Base-by-base conservation (phyloP, 2,888 invertebrate species). In the Drosophila cracens region DNA sequence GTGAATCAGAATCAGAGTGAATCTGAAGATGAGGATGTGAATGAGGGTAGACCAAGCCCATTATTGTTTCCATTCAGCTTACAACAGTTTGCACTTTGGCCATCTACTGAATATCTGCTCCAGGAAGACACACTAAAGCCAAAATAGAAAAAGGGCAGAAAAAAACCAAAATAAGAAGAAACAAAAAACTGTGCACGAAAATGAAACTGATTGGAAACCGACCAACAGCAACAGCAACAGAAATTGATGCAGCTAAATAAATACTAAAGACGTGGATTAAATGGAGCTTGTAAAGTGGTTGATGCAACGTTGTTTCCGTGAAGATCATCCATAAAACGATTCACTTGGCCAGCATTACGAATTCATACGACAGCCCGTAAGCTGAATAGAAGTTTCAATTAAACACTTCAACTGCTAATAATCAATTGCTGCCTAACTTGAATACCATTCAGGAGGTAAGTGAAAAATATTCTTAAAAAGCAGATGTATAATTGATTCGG, bases 21-120 rank as follows among this genome's bases (percentile, higher is more conserved):
- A 38, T 43, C 46, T 31, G 69, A 18, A 1, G 16, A 48, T 60
- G 67, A 34, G 34, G 11, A 63, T 33, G 34, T 27, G 52, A 8
- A 36, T 52, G 38, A 38, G 52, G 31, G 36, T n/a, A 66, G 67
- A 77, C 67, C 81, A 75, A 82, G 79, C 89, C 90, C 91, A 91
- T 91, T 91, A 91, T 89, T 84, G 84, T 83, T 85, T 85, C 90
- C 91, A 91, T 91, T 91, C 89, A 91, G 90, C 91, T 91, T 90
- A 91, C 91, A 91, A 83, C 91, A 87, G 82, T 91, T 91, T 91
- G 91, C 91, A 91, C 91, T 91, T 91, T 90, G 89, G 81, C 72
- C 77, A 68, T 70, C 73, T 66, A 81, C 60, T 68, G 73, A 66
- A 67, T 82, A 81, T 78, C 68, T 75, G 66, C 60, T 51, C 49